Evolutionary conservation across 2,113 vertebrate genomes (phyloP), one percentile per base, ranked within the genome.

Genomic region (Sebastes schlegelii): DNA sequence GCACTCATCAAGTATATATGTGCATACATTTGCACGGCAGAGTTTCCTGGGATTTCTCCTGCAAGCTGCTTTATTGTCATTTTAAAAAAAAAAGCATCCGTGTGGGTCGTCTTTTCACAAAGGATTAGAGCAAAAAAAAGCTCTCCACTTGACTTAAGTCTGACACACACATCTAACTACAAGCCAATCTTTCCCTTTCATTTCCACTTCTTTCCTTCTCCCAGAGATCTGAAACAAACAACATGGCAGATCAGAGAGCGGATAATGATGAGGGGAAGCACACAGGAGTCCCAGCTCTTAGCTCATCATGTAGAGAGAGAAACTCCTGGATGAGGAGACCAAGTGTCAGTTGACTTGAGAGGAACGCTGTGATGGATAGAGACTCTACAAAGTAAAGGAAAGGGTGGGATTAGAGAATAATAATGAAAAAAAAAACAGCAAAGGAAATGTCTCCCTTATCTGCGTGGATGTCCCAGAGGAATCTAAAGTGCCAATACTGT

Each of bases 161-260:
- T 77, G 80, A 86, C 85, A 78, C 54, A 69, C 67, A 74, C 61
- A 58, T 86, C 76, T 62, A 80, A 82, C 74, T 69, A 64, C 68
- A 75, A 86, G 67, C 72, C 79, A 49, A 45, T 80, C 45, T 74
- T 10, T 45, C 51, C 77, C 74, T 70, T 57, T 61, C 40, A 49
- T 54, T 69, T 55, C 5, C 62, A 67, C 51, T 43, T 46, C 49
- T 4, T 68, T 73, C 51, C 16, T 16, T 69, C 46, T 61, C 63
- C 46, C 10, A 34, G 21, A 74, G 77, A 82, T 70, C 51, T 86
- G 70, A 81, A 61, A 83, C 34, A 79, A 77, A 87, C 67, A 71
- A 52, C 68, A 46, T 65, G 75, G 3, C 66, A 74, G 76, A 86
- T 87, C 69, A 82, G 63, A 86, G 79, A 51, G 43, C 42, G 66